Base-by-base conservation (phyloP, 2,888 invertebrate species). In the Lepidonotus clava region DNA sequence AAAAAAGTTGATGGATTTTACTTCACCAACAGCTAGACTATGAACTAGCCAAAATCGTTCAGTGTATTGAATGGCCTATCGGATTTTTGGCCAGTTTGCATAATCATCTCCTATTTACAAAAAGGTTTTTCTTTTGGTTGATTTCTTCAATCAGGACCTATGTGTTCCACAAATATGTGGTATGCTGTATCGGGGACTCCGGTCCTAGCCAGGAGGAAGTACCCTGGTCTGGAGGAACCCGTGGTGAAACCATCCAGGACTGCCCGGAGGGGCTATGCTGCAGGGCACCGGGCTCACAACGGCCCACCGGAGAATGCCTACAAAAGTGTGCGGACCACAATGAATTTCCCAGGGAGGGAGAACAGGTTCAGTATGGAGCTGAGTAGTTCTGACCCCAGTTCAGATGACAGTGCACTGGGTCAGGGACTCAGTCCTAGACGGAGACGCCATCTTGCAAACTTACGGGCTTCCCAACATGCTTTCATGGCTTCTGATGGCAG, bases 91-190 rank as follows among this genome's bases (percentile, higher is more conserved):
- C n/a, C n/a, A n/a, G n/a, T n/a, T n/a, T n/a, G n/a, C n/a, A n/a
- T n/a, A n/a, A n/a, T n/a, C n/a, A n/a, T n/a, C n/a, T n/a, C n/a
- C n/a, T n/a, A n/a, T n/a, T n/a, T n/a, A n/a, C n/a, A n/a, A n/a
- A n/a, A n/a, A n/a, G n/a, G n/a, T n/a, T n/a, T n/a, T n/a, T n/a
- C n/a, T n/a, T n/a, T n/a, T n/a, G n/a, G n/a, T n/a, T n/a, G n/a
- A n/a, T n/a, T n/a, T n/a, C n/a, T n/a, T n/a, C 34, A 36, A 56
- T 18, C 46, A 8, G 46, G 46, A 8, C 46, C 46, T 5, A 71
- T 71, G 71, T 71, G 71, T 71, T 71, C 71, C 1, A 80, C 51
- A 21, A 80, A 80, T 28, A 80, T 80, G 80, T 80, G 80, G 80
- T 80, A 80, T 18, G 80, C 80, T n/a, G 46, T 80, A 34, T 80